A percentile compares a stretch with the other conserved stretches of the same genome.
Conservation (phyloP, 2,113 vertebrate species). For the Proterorhinus semilunaris region DNA sequence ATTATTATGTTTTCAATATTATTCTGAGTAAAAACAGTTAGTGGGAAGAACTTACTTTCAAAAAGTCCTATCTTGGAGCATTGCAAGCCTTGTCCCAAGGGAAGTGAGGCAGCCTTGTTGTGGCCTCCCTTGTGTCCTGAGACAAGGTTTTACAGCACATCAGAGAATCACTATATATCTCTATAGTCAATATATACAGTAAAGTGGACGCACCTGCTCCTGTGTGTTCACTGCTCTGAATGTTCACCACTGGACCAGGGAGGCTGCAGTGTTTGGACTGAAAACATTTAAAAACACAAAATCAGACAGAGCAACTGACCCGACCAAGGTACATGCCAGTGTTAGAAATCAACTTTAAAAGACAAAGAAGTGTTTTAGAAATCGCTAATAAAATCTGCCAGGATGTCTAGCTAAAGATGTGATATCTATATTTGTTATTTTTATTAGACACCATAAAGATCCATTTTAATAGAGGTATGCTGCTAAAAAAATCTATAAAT, state of each 20-base stretch:
- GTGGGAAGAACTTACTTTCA: neutral
- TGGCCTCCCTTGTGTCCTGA: constrained; percentile 52
- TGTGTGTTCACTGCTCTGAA: constrained; percentile 50
- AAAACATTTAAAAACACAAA: neutral
- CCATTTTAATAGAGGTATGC: too few species aligned
- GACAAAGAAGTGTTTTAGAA: too few species aligned
- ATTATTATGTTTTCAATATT: too few species aligned
- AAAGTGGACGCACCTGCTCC: constrained; percentile 74
- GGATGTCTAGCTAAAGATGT: too few species aligned
- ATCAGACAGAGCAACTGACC: neutral
- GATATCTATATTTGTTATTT: too few species aligned
- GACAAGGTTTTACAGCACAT: constrained; percentile 25
- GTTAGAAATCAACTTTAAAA: too few species aligned
- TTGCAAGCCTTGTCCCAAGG: constrained; percentile 44
- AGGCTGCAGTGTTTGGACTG: constrained; percentile 69
- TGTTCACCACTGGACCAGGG: constrained; percentile 46
- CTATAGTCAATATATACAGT: neutral
- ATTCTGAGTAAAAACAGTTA: too few species aligned
- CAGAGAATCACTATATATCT: neutral
- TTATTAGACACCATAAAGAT: too few species aligned
- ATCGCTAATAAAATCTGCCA: too few species aligned
- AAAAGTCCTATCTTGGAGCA: constrained; percentile 48
- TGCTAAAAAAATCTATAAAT: too few species aligned
- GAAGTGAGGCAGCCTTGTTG: constrained; percentile 59
- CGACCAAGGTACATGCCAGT: neutral